Evolutionary conservation across 2,888 invertebrate species (phyloP).

Genomic region (Phymatocera aterrima): DNA sequence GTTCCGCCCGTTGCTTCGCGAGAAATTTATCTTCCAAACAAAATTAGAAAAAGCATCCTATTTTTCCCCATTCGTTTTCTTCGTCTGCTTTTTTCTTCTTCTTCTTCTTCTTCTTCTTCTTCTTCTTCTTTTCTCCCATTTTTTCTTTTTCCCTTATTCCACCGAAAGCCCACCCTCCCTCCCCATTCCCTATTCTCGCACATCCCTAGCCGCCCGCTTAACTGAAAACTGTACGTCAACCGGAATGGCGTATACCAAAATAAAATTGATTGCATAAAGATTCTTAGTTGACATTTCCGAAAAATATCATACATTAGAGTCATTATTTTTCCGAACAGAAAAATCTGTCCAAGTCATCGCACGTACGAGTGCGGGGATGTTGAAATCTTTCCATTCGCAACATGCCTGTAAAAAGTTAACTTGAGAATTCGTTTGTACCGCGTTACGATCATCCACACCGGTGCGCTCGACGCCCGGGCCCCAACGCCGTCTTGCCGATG

Average conservation of each 20-base stretch:
- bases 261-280: too few relatives aligned
- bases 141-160: constrained; percentile 8
- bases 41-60: constrained; percentile 69
- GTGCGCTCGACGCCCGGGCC: constrained; percentile 23
- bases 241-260: background rate
- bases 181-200: background rate
- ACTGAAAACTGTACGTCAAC: constrained; percentile 16
- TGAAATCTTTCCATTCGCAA: background rate
- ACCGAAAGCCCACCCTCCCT: background rate
- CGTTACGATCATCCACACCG: background rate
- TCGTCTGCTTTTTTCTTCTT: constrained; percentile 46
- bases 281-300: constrained; percentile 21
- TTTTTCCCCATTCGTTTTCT: constrained; percentile 49
- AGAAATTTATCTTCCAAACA: constrained; percentile 69
- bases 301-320: too few relatives aligned
- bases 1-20: constrained; percentile 47
- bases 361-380: too few relatives aligned
- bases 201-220: constrained; percentile 2
- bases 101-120: constrained; percentile 31
- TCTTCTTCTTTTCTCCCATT: constrained; percentile 44
- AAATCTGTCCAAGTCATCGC: too few relatives aligned
- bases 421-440: constrained; percentile 14
- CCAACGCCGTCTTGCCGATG: constrained; percentile 25
- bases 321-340: too few relatives aligned
- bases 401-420: background rate